Evolutionary conservation across 2,113 vertebrate genomes (phyloP).

Genomic region (Sus scrofa): DNA sequence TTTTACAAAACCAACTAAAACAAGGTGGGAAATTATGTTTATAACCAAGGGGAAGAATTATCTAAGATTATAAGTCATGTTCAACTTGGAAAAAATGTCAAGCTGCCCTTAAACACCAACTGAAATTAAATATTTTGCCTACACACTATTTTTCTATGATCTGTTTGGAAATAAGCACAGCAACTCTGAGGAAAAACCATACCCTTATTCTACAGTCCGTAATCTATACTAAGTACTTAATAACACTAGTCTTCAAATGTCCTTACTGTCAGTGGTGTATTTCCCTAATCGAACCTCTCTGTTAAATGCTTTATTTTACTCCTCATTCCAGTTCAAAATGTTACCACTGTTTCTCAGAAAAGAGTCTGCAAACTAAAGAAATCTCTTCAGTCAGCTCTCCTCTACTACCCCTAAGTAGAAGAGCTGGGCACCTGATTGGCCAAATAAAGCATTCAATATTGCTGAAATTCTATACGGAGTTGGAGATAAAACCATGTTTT

Average conservation of each 20-base stretch:
- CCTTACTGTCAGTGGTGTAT: not conserved
- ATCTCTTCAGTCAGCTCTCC: not conserved
- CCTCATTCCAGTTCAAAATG: not conserved
- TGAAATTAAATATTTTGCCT: slow-evolving; percentile 70
- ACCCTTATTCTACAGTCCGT: not conserved
- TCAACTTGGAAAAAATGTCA: slow-evolving; percentile 56
- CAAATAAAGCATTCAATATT: not conserved
- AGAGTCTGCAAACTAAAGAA: not conserved
- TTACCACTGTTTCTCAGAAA: slow-evolving; percentile 6
- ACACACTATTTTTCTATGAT: slow-evolving; percentile 45
- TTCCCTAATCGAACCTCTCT: not conserved
- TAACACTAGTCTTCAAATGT: slow-evolving; percentile 3
- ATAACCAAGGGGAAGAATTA: slow-evolving; percentile 60
- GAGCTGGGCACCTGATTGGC: not conserved
- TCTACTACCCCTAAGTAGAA: not conserved
- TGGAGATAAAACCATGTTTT: not conserved
- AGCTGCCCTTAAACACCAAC: not conserved
- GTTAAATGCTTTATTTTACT: not conserved
- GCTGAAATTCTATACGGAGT: not conserved
- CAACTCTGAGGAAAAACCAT: not conserved
- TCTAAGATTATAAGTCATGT: slow-evolving; percentile 15
- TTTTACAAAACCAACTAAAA: slow-evolving; percentile 70
- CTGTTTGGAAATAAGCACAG: slow-evolving; percentile 48
- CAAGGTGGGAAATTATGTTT: slow-evolving; percentile 40
- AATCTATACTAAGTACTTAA: not conserved